Evolutionary conservation across 1,140 invertebrate genomes (phyloP), one percentile per base, ranked within the genome.

Genomic region (Hyles euphorbiae): DNA sequence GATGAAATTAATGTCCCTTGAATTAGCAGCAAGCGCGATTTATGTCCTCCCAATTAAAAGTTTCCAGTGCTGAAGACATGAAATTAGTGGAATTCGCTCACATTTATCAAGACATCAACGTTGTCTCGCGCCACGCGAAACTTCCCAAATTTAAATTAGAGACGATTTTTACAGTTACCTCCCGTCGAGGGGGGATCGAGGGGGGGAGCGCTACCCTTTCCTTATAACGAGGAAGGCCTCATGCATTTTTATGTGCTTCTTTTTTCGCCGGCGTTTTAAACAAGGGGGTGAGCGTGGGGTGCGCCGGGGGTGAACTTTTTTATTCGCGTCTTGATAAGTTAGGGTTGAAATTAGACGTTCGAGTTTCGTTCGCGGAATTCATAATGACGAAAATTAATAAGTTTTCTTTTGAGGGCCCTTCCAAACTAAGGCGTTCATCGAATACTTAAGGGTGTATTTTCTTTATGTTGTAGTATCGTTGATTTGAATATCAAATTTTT

Each of bases 181-280:
- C 83, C 86, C 80, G 58, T 7, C 44, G 47, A 69, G 68, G 72
- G 74, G 81, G 76, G 67, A 60, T 7, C 12, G 46, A 48, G 45
- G 60, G 73, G 78, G 81, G 79, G 76, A 70, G 65, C 70, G 77
- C 84, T 89, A 89, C 89, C 89, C 89, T 89, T 90, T 90, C 86
- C 87, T 88, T 89, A 84, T 87, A 88, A 88, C 84, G 88, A 88
- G 87, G 87, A 88, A 88, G 87, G 88, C 88, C 89, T 90, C 89
- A 89, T 89, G 89, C 89, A 90, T 90, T 90, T 90, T 90, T 90
- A 90, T 90, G 89, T 90, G 86, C 89, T 89, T 88, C 89, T 89
- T 89, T 89, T 90, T 90, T 90, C 86, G 85, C 76, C 85, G 81
- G 88, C 86, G 82, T 90, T 90, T 90, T 89, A 90, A 88, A 90